Percentiles rank a stretch among this genome's conserved stretches.
These are phyloP conservation scores for Illadopsis cleaveri DNA, from an alignment of 2,113 vertebrate genomes.

Conservation along the genomic window DNA sequence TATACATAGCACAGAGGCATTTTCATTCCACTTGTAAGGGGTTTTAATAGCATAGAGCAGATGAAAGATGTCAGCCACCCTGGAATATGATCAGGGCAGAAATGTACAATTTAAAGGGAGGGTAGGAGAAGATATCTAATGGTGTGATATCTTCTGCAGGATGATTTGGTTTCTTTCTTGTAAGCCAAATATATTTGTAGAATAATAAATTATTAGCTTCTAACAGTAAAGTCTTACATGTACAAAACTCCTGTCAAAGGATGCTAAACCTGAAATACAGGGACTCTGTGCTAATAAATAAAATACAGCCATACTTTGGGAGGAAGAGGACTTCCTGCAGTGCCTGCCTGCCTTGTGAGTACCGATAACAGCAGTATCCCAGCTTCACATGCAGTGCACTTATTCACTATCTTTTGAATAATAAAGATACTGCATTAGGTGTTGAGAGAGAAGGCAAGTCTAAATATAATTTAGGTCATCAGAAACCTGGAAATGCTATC, in stretches of 20 bases:
- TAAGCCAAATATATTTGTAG: background rate
- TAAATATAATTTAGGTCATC: background rate
- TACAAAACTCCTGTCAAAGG: background rate
- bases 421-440: background rate
- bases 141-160: background rate
- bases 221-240: background rate
- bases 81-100: background rate
- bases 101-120: background rate
- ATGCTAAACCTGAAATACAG: background rate
- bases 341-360: background rate
- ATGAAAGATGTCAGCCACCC: background rate
- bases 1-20: conserved; percentile 26
- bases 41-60: background rate
- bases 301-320: background rate
- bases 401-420: background rate
- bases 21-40: background rate
- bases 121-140: background rate
- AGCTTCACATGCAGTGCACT: background rate
- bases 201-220: background rate
- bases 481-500: background rate
- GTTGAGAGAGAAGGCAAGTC: background rate
- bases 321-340: background rate
- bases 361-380: background rate
- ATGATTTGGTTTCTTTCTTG: background rate
- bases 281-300: background rate